Evolutionary conservation across 2,113 vertebrate genomes (phyloP), one percentile per base, ranked within the genome.

Genomic region (Mastomys coucha): DNA sequence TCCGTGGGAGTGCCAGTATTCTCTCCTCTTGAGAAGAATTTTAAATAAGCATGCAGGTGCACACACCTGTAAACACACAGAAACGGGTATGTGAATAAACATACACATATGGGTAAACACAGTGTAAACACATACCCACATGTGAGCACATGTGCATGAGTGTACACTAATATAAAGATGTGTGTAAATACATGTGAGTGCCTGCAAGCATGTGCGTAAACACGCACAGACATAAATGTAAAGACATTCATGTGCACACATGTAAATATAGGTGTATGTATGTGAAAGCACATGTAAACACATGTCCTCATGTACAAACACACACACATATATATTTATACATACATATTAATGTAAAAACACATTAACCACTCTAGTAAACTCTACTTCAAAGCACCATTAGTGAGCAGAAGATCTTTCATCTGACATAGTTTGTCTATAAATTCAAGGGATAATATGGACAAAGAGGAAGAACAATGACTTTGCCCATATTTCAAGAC

Each of bases 401-500:
- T 24, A 93, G 58, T 14, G 76, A 70, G 92, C 60, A 88, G 88
- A 87, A 89, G 24, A 69, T 80, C 13, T 56, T 96, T 93, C 67
- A 31, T 69, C 36, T 91, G 31, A 89, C 76, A 53, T 16, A 86
- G 24, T 77, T 58, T 96, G 58, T 87, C 22, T 84, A 16, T 14
- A 77, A 88, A n/a, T 58, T 26, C 26, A 73, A 63, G 95, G 89
- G 45, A 87, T 80, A 88, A 91, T 75, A 81, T 42, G 17, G 93
- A 36, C 58, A 90, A 90, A 85, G 28, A 89, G 39, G 3, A 33
- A 81, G 89, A 60, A 75, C 91, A 92, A 89, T 63, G 24, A 70
- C 56, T 89, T 91, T 92, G 51, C 80, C 75, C 77, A 88, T 93
- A 51, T 75, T 91, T 72, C 93, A 88, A 89, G 72, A 84, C 81